A percentile compares a stretch with the other conserved stretches of the same genome.
Evolutionary conservation across 2,888 invertebrate species (phyloP).

Genomic region (Spialia ferax): DNA sequence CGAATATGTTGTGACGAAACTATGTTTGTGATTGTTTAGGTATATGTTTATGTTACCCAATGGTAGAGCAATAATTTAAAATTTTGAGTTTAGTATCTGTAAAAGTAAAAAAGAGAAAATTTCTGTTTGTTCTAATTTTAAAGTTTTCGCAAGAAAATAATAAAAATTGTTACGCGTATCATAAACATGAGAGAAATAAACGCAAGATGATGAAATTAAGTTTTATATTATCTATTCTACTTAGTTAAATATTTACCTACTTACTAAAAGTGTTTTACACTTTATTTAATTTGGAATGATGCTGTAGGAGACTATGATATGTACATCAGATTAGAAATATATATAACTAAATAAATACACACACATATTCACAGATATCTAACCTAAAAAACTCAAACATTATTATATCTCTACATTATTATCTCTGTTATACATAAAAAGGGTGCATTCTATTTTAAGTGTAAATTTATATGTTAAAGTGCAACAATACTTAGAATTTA

Average conservation of each 20-base stretch:
- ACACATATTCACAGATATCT: conserved; percentile 21
- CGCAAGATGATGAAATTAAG: too few relatives aligned
- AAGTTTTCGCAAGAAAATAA: too few relatives aligned
- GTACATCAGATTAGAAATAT: conserved; percentile 37
- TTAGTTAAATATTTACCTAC: conserved; percentile 5
- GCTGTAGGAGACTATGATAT: conserved; percentile 61
- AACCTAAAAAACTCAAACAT: conserved; percentile 6
- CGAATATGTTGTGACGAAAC: too few relatives aligned
- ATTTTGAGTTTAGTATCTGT: too few relatives aligned
- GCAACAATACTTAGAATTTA: conserved; percentile 30
- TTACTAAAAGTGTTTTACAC: conserved; percentile 67
- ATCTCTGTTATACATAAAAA: conserved; percentile 11
- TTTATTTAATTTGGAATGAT: conserved; percentile 76
- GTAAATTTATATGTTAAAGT: conserved; percentile 18
- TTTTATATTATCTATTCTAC: background rate
- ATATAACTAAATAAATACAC: background rate
- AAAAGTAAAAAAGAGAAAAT: too few relatives aligned
- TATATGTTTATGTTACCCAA: too few relatives aligned
- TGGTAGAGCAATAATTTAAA: too few relatives aligned
- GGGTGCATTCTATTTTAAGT: conserved; percentile 17
- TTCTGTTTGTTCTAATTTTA: too few relatives aligned
- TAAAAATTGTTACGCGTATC: too few relatives aligned
- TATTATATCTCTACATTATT: background rate
- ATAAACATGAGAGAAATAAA: too few relatives aligned
- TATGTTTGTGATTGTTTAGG: too few relatives aligned